Conservation (phyloP, 2,113 vertebrate genomes). For the Rhinichthys klamathensis region DNA sequence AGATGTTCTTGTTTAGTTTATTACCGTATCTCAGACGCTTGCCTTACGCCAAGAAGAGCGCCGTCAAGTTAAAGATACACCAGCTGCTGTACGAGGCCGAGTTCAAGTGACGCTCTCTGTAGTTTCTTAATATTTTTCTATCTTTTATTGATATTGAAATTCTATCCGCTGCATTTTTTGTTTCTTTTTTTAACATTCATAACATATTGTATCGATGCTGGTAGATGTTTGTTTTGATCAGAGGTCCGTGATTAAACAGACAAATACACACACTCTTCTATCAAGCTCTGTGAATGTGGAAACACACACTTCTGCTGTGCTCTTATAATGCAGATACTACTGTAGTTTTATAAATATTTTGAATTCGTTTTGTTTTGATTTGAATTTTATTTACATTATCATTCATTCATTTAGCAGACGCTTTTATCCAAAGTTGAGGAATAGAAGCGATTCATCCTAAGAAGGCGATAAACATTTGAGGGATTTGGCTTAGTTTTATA, state of each 20-base stretch:
- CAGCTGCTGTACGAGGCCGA: slow-evolving; percentile 56
- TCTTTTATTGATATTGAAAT: slow-evolving; percentile 32
- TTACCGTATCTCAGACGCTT: slow-evolving; percentile 52
- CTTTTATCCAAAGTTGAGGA: too few species aligned
- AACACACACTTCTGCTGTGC: not conserved
- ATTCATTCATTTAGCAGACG: too few species aligned
- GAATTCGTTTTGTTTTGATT: not conserved
- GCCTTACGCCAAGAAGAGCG: slow-evolving; percentile 54
- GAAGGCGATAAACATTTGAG: too few species aligned
- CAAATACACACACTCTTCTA: not conserved
- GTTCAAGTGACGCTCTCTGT: slow-evolving; percentile 42
- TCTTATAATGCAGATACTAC: not conserved
- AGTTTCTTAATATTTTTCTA: slow-evolving; percentile 37
- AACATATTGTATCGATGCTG: slow-evolving; percentile 27
- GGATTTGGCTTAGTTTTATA: too few species aligned
- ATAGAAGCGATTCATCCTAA: too few species aligned
- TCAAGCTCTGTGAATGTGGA: not conserved
- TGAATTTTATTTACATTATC: too few species aligned
- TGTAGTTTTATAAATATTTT: not conserved
- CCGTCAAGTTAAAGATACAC: slow-evolving; percentile 55
- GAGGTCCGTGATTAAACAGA: slow-evolving; percentile 38
- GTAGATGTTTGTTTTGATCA: slow-evolving; percentile 37
- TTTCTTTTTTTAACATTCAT: not conserved
- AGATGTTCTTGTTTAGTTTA: slow-evolving; percentile 59
- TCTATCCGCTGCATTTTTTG: slow-evolving; percentile 29